Conservation (phyloP, 2,113 vertebrate genomes). For the Ciconia stormi region DNA sequence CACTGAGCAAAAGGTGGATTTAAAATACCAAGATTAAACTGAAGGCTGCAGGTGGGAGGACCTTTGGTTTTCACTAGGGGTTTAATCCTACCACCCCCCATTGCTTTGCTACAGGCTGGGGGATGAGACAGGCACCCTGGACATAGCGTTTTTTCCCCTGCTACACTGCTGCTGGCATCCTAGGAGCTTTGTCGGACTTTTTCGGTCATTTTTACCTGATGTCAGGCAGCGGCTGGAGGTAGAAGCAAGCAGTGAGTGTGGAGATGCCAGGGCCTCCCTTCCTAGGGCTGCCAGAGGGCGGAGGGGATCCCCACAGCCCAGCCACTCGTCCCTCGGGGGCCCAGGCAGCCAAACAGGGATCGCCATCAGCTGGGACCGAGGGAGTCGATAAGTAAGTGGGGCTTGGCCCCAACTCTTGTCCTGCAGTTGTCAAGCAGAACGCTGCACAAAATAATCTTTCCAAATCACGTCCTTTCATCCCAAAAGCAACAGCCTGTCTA, state of each 20-base stretch:
- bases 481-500: background rate
- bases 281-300: background rate
- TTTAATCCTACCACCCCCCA: background rate
- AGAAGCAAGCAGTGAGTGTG: background rate
- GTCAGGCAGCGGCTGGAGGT: background rate
- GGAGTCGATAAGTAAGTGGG: background rate
- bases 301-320: background rate
- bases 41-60: background rate
- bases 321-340: rapidly evolving
- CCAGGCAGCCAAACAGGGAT: background rate
- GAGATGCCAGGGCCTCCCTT: background rate
- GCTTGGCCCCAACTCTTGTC: background rate
- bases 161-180: background rate
- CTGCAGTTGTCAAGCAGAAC: background rate
- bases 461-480: background rate
- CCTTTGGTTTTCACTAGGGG: background rate
- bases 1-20: background rate
- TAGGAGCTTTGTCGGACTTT: background rate
- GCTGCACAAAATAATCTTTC: background rate
- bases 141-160: rapidly evolving
- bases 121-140: background rate
- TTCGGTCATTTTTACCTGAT: background rate
- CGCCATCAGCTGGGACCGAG: background rate
- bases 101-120: background rate
- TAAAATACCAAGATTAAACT: background rate